Conservation (phyloP, 2,888 invertebrate species). For the Amblyjoppa proteus region DNA sequence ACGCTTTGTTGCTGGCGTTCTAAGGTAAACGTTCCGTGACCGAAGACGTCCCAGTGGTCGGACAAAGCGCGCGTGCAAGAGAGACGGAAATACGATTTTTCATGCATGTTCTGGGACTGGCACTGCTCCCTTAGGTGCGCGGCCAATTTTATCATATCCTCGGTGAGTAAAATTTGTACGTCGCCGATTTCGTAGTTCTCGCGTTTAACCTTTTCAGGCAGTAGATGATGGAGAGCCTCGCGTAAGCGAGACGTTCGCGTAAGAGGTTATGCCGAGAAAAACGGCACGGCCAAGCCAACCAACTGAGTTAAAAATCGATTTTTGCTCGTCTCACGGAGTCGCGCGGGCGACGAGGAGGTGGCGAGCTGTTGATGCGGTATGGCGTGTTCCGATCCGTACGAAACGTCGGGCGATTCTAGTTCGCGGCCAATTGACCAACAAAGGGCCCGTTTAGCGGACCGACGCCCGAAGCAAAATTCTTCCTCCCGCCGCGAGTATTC, state of each 20-base stretch:
- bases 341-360: conserved; percentile 30
- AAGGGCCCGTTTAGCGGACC: conserved; percentile 74
- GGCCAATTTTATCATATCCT: not conserved
- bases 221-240: not conserved
- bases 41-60: too few relatives aligned
- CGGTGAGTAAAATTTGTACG: not conserved
- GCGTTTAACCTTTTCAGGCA: not conserved
- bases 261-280: not conserved
- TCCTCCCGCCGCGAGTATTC: conserved; percentile 3
- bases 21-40: not conserved
- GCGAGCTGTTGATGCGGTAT: conserved; percentile 55
- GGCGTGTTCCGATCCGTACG: conserved; percentile 15
- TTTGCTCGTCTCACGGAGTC: not conserved
- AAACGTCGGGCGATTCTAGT: conserved; percentile 65
- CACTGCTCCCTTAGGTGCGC: too few relatives aligned
- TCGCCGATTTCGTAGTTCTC: not conserved
- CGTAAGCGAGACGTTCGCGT: not conserved
- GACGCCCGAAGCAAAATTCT: conserved; percentile 68
- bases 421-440: conserved; percentile 74
- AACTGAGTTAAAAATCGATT: not conserved
- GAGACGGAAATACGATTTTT: too few relatives aligned
- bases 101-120: too few relatives aligned
- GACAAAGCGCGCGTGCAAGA: too few relatives aligned
- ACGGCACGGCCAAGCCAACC: not conserved
- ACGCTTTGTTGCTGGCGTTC: not conserved